Percentiles rank a stretch among this genome's conserved stretches.
Conservation (phyloP, 2,113 vertebrate species). For the Eupsittula cactorum region DNA sequence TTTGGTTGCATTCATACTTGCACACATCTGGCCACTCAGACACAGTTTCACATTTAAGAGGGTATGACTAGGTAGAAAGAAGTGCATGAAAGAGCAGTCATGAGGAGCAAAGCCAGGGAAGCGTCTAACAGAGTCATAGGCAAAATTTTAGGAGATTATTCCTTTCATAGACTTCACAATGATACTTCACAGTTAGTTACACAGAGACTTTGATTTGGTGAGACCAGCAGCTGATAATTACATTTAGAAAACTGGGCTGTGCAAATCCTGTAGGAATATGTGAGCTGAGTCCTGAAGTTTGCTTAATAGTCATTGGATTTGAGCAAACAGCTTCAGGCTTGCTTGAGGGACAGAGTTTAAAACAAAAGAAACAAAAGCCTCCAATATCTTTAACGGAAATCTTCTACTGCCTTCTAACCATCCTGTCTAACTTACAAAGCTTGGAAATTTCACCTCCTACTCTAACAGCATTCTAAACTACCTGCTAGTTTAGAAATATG, state of each 20-base stretch:
- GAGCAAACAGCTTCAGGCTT: neutral
- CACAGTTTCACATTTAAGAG: neutral
- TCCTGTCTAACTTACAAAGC: neutral
- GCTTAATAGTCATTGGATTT: neutral
- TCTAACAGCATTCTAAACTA: neutral
- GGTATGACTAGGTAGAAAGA: neutral
- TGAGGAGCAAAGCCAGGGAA: neutral
- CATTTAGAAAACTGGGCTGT: neutral
- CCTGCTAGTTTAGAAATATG: neutral
- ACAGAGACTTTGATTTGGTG: neutral
- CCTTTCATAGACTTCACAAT: neutral
- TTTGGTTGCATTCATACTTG: neutral
- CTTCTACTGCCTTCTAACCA: neutral
- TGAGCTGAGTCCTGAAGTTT: neutral
- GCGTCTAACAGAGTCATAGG: neutral
- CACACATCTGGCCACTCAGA: neutral
- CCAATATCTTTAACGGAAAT: neutral
- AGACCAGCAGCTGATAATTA: neutral
- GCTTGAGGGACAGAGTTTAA: neutral
- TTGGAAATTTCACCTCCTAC: neutral
- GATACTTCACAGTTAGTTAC: neutral
- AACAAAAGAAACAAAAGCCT: neutral
- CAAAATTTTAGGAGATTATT: neutral
- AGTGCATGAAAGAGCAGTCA: neutral
- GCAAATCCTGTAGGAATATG: neutral